Evolutionary conservation across 2,113 vertebrate species (phyloP).

Genomic region (Quiscalus mexicanus): DNA sequence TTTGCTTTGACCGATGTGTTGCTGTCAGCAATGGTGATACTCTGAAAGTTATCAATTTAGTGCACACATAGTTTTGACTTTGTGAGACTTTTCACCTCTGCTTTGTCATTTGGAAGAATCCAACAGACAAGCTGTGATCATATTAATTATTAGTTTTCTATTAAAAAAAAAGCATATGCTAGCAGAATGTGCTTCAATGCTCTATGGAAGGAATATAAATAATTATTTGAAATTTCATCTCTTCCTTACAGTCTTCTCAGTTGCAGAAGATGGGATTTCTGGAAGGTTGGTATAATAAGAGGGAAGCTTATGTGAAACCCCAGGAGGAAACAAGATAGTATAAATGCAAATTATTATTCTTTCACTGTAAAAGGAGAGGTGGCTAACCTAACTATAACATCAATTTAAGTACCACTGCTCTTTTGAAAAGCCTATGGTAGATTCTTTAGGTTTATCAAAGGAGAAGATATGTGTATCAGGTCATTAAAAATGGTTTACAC

Average conservation of each 20-base stretch:
- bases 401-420: background rate
- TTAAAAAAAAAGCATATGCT: fast-evolving
- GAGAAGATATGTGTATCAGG: background rate
- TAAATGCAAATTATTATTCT: background rate
- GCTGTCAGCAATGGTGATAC: background rate
- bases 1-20: background rate
- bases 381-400: background rate
- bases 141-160: background rate
- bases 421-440: background rate
- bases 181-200: background rate
- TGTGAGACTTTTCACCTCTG: background rate
- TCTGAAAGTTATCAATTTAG: background rate
- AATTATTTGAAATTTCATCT: background rate
- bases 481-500: background rate
- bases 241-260: background rate
- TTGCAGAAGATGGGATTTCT: background rate
- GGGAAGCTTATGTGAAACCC: background rate
- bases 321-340: background rate
- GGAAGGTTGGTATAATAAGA: background rate
- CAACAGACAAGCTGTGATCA: background rate
- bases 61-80: background rate
- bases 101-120: background rate
- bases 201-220: background rate
- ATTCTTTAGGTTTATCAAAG: background rate
- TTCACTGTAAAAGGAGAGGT: constrained; percentile 1